Evolutionary conservation across 2,797 vertebrate species (phyloP).

Genomic region (Aphelocoma californica): DNA sequence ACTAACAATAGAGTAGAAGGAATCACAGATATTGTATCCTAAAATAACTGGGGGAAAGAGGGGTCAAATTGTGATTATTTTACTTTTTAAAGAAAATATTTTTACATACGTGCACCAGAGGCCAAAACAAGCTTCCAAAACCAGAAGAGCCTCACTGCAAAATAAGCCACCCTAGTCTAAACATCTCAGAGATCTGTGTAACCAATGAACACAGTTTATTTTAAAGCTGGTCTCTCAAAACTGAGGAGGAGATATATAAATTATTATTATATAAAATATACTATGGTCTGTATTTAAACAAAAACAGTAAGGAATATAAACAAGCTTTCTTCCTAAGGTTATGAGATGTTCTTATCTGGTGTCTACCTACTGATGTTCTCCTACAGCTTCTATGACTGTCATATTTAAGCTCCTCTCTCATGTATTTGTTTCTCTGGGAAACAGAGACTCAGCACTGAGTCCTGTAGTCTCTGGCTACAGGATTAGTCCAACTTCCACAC

Average conservation of each 20-base stretch:
- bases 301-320: neutral
- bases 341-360: neutral
- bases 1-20: neutral
- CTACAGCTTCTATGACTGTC: neutral
- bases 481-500: neutral
- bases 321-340: neutral
- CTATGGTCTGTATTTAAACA: neutral
- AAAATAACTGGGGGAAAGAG: neutral
- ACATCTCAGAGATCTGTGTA: neutral
- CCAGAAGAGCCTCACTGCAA: neutral
- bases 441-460: neutral
- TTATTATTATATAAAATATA: neutral
- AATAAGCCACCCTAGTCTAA: neutral
- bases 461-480: neutral
- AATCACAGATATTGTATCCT: neutral
- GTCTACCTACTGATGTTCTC: neutral
- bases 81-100: neutral
- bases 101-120: neutral
- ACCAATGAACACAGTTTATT: neutral
- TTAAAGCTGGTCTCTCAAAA: neutral
- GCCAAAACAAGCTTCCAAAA: constrained; percentile 21
- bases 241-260: neutral
- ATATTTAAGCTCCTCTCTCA: neutral
- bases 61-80: neutral
- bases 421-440: neutral